Conservation (phyloP, 2,888 invertebrate species). For the Thecocarcelia acutangulata region DNA sequence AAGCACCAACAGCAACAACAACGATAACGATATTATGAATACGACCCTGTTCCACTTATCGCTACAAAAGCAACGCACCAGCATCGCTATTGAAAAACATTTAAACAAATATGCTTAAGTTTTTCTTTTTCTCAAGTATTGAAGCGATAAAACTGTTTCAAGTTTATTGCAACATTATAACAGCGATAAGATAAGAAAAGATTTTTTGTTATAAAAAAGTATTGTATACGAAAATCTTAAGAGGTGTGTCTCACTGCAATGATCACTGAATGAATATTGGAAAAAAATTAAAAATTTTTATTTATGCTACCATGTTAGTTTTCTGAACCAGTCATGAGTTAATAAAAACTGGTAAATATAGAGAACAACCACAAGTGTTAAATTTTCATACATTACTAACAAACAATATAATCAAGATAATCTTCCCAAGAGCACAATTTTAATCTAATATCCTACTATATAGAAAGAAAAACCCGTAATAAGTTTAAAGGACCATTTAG, state of each 20-base stretch:
- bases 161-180: conserved; percentile 28
- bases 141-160: conserved; percentile 52
- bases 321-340: no score
- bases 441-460: no score
- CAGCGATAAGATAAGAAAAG: background rate
- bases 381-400: no score
- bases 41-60: conserved; percentile 11
- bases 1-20: conserved; percentile 27
- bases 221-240: background rate
- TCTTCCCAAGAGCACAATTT: no score
- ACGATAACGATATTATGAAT: conserved; percentile 19
- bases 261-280: no score
- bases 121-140: conserved; percentile 35
- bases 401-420: no score
- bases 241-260: background rate
- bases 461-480: no score
- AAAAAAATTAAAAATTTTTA: no score
- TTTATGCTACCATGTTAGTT: no score
- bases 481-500: no score
- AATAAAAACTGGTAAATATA: no score
- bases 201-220: background rate
- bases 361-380: no score
- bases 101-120: conserved; percentile 50
- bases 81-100: conserved; percentile 39
- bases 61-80: conserved; percentile 26